These are phyloP conservation scores for Athene noctua DNA, from an alignment of 2,113 vertebrate genomes.

Conservation along the genomic window DNA sequence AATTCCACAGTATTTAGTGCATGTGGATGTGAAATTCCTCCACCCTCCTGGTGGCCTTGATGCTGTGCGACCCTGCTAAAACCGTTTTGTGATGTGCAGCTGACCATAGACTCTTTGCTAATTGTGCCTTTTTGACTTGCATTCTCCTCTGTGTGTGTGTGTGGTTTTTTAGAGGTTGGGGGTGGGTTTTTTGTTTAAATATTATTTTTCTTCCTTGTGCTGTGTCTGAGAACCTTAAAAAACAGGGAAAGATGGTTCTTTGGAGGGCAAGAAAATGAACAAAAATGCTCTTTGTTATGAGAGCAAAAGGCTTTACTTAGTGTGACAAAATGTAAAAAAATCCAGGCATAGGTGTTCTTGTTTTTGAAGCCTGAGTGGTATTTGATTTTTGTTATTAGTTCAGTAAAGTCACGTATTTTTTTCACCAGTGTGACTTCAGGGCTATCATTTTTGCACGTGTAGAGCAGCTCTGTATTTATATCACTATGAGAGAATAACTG, in stretches of 20 bases:
- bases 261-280: neutral
- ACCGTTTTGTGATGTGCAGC: neutral
- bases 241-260: neutral
- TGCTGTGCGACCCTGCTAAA: neutral
- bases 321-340: neutral
- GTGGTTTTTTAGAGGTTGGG: neutral
- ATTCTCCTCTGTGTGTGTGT: neutral
- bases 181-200: neutral
- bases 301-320: neutral
- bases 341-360: neutral
- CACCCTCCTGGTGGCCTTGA: neutral
- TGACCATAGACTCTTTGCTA: neutral
- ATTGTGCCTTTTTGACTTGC: neutral
- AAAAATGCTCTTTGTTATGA: neutral
- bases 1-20: neutral
- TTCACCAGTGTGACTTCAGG: neutral
- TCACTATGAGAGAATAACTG: neutral
- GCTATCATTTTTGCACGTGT: neutral
- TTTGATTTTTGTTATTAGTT: neutral
- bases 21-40: neutral
- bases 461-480: neutral
- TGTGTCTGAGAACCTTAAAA: neutral
- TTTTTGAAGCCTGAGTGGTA: neutral
- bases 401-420: neutral
- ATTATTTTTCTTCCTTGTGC: neutral